Base-by-base conservation (phyloP, 2,797 vertebrate species). In the Tinamus major region DNA sequence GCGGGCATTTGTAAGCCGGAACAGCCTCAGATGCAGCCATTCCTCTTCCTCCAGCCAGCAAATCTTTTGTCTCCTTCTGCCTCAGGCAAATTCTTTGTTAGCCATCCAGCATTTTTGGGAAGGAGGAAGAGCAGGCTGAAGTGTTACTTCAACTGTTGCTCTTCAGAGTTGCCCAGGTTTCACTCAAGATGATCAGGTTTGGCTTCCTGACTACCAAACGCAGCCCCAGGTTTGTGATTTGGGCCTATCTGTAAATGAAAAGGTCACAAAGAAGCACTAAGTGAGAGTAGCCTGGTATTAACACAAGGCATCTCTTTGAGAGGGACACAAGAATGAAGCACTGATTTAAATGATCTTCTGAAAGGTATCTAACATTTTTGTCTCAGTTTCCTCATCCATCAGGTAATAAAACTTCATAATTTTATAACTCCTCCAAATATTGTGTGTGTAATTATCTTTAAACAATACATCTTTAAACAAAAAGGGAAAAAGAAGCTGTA, bases 41-140 rank as follows among this genome's bases (percentile, higher is more conserved):
- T 42, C 11, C 0, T 55, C 46, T n/a, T 87, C 23, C n/a, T 81
- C 9, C 8, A 80, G 2, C 0, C 0, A 65, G 5, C 13, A 12
- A 4, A 24, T 13, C 59, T 80, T 37, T 8, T 31, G 17, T 49
- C 71, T 83, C 12, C 4, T 55, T 55, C 46, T 1, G 0, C n/a
- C 62, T 58, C 39, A 6, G 56, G 13, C 9, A 23, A 18, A 42
- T 72, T 58, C 31, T 69, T 55, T 78, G 6, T 41, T 58, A 70
- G 19, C 4, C 78, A 76, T 86, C n/a, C 29, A 59, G 2, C 17
- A 18, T 21, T 13, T 71, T 69, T 59, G 8, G 19, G n/a, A 86
- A 88, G 6, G 10, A 91, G 14, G 26, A 79, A 23, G 4, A 0
- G 0, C 55, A 67, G 4, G 29, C 13, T 19, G 7, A 5, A 58